Conservation (phyloP, 2,888 invertebrate species). For the Oxycera nigricornis region DNA sequence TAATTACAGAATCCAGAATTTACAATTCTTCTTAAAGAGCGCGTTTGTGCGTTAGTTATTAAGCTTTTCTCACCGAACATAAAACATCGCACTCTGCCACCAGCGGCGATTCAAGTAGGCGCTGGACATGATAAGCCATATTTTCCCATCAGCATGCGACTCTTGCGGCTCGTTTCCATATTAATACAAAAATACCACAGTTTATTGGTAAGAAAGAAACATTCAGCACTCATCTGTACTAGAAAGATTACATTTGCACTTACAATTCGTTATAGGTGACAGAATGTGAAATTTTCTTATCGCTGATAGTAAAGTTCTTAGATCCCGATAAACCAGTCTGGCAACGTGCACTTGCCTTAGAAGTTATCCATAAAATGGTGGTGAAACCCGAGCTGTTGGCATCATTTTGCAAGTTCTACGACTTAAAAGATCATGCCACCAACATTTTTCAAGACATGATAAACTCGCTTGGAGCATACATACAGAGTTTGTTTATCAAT, state of each 20-base stretch:
- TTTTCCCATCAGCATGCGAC: conserved; percentile 95
- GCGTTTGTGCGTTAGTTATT: conserved; percentile 98
- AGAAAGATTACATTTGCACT: neutral
- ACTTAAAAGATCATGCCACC: conserved; percentile 91
- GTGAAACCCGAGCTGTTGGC: conserved; percentile 84
- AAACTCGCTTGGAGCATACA: conserved; percentile 90
- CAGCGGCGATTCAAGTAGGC: conserved; percentile 67
- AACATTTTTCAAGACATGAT: conserved; percentile 96
- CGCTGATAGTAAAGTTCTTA: conserved; percentile 94
- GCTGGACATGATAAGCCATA: conserved; percentile 86
- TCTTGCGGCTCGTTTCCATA: conserved; percentile 90
- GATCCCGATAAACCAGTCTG: conserved; percentile 96
- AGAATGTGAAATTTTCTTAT: conserved; percentile 98
- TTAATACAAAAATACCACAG: conserved; percentile 93
- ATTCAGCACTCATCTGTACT: neutral
- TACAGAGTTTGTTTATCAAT: conserved; percentile 84
- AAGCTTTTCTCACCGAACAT: conserved; percentile 98
- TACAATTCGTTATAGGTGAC: conserved; percentile 72
- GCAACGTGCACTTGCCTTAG: conserved; percentile 94
- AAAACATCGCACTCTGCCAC: conserved; percentile 76
- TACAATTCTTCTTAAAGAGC: conserved; percentile 91
- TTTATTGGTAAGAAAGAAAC: conserved; percentile 74
- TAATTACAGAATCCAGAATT: conserved; percentile 87
- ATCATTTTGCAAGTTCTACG: conserved; percentile 94
- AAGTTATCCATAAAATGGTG: conserved; percentile 94